These are phyloP conservation scores for Leptoclinus maculatus DNA, from an alignment of 2,797 vertebrate genomes.

Conservation along the genomic window DNA sequence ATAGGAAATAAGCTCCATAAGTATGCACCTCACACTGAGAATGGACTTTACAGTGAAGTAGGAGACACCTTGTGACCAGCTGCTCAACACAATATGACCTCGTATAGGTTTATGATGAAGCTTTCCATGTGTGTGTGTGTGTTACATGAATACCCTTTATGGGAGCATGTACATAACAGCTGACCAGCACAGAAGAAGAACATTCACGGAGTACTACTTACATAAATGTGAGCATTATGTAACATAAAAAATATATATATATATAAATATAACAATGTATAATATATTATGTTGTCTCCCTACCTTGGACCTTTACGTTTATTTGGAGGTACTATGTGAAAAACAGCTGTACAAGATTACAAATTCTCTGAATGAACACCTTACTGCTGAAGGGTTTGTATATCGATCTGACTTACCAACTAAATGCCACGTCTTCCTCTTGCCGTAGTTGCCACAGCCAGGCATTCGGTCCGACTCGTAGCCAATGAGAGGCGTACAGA, in stretches of 20 bases:
- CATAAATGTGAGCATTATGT: background rate
- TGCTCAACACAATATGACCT: background rate
- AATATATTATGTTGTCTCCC: no score
- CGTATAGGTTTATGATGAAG: background rate
- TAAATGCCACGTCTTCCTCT: constrained; percentile 94
- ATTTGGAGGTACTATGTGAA: background rate
- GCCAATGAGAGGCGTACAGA: constrained; percentile 93
- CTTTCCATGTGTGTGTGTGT: background rate
- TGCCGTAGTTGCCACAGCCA: constrained; percentile 87
- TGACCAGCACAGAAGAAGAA: background rate
- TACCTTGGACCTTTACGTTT: background rate
- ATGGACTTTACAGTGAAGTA: background rate
- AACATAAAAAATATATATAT: no score
- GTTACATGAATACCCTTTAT: background rate
- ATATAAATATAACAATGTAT: no score
- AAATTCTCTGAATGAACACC: background rate
- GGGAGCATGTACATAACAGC: background rate
- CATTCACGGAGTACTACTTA: background rate
- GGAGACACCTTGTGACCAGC: background rate
- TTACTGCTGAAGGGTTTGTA: background rate
- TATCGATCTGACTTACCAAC: constrained; percentile 82
- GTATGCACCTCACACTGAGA: background rate
- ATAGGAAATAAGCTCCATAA: background rate
- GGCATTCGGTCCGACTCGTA: constrained; percentile 88
- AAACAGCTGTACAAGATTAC: background rate